phyloP scores from a whole-genome alignment of 2,888 invertebrate species.

The Marasmarcha lunaedactyla region DNA sequence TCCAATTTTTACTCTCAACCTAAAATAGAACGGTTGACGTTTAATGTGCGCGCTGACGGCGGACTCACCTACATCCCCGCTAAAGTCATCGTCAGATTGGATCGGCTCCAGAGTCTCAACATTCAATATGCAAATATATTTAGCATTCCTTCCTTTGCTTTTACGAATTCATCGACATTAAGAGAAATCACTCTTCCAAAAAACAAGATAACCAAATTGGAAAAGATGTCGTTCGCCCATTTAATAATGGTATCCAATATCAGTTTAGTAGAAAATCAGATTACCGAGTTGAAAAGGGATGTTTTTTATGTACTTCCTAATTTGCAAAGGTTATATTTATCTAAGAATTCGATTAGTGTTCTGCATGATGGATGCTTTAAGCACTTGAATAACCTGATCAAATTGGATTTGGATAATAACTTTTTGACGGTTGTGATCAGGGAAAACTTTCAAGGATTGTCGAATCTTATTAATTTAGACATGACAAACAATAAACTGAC shows the following conservation, averaged over 20 bases:
- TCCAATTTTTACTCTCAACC: conserved; percentile 80
- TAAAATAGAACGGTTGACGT: conserved; percentile 75
- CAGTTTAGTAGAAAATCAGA: conserved; percentile 81
- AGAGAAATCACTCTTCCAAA: conserved; percentile 77
- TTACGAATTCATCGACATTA: conserved; percentile 79
- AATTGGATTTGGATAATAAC: conserved; percentile 84
- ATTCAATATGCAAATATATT: conserved; percentile 81
- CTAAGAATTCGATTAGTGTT: conserved; percentile 86
- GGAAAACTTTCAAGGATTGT: conserved; percentile 82
- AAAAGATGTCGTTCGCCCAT: conserved; percentile 79
- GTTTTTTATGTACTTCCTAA: conserved; percentile 82
- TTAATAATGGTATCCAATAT: conserved; percentile 78
- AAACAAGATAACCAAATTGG: conserved; percentile 77
- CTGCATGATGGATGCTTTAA: conserved; percentile 89
- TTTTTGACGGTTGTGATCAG: conserved; percentile 79
- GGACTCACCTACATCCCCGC: conserved; percentile 79
- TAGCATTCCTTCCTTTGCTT: conserved; percentile 78
- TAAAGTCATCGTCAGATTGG: conserved; percentile 75
- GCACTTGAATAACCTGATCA: conserved; percentile 78
- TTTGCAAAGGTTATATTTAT: conserved; percentile 80
- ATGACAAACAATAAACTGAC: conserved; percentile 81
- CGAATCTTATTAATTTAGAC: conserved; percentile 78
- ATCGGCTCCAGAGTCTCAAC: conserved; percentile 74
- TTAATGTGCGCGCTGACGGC: conserved; percentile 78
- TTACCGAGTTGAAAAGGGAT: conserved; percentile 79